Conservation (phyloP, 2,888 invertebrate genomes). For the Agrochola litura region DNA sequence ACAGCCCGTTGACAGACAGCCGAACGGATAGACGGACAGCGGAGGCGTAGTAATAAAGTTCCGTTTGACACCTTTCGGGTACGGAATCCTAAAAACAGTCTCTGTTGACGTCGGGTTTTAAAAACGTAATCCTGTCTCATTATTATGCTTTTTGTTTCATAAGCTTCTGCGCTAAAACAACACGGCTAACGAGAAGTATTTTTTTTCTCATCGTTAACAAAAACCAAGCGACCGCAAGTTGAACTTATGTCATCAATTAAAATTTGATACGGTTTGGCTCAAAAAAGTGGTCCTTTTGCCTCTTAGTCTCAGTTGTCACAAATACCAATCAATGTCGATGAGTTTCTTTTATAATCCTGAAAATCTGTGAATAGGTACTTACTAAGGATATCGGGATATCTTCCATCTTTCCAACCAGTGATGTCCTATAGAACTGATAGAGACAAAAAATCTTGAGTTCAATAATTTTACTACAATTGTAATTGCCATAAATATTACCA, state of each 20-base stretch:
- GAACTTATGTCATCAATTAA: background rate
- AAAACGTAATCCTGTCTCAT: background rate
- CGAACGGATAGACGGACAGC: too few species aligned
- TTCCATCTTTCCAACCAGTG: background rate
- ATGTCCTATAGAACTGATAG: background rate
- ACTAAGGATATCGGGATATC: background rate
- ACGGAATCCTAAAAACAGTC: background rate
- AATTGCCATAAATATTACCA: too few species aligned
- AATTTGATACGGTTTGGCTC: background rate
- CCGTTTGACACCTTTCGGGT: too few species aligned
- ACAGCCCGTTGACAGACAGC: too few species aligned
- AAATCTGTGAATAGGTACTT: background rate
- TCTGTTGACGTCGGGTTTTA: background rate
- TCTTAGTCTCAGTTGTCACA: background rate
- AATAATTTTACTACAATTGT: too few species aligned
- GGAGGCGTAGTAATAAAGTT: too few species aligned
- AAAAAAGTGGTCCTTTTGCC: background rate
- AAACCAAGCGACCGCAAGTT: background rate
- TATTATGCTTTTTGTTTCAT: background rate
- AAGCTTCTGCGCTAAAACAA: background rate
- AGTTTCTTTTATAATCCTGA: background rate
- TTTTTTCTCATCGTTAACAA: background rate
- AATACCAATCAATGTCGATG: conserved; percentile 7
- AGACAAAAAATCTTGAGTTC: too few species aligned
- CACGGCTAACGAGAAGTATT: background rate